A percentile compares a stretch with the other conserved stretches of the same genome.
These are phyloP conservation scores for Troilus luridus DNA, from an alignment of 2,888 invertebrate species.

Conservation along the genomic window DNA sequence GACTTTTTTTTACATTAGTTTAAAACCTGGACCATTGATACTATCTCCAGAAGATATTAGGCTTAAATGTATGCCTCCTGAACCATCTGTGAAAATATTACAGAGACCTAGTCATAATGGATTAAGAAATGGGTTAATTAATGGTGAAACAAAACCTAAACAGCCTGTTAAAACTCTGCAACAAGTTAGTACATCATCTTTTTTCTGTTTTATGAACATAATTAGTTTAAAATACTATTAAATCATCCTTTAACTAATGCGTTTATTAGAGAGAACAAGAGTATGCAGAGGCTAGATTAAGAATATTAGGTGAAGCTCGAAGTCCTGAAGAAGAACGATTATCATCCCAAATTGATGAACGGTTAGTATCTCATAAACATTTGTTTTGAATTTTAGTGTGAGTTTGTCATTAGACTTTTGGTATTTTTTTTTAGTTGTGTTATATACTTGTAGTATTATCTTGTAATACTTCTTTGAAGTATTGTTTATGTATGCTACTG, in stretches of 20 bases:
- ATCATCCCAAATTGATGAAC: slow-evolving; percentile 71
- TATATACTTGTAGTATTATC: too few relatives aligned
- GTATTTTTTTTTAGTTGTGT: too few relatives aligned
- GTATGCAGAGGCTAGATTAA: slow-evolving; percentile 90
- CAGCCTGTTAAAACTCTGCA: slow-evolving; percentile 87
- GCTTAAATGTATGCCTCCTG: slow-evolving; percentile 84
- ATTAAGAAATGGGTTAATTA: slow-evolving; percentile 74
- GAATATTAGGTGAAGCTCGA: slow-evolving; percentile 90
- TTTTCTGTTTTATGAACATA: background rate
- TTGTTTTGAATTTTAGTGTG: slow-evolving; percentile 56
- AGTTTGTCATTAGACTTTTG: too few relatives aligned
- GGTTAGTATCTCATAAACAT: slow-evolving; percentile 69
- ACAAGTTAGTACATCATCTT: slow-evolving; percentile 69
- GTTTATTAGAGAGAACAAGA: slow-evolving; percentile 85
- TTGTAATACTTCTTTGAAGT: too few relatives aligned
- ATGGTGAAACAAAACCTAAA: slow-evolving; percentile 77
- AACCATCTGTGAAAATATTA: slow-evolving; percentile 87
- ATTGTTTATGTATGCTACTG: too few relatives aligned
- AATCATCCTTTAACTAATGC: background rate
- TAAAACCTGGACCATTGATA: slow-evolving; percentile 74
- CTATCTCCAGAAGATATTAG: slow-evolving; percentile 85
- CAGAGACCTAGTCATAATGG: slow-evolving; percentile 75
- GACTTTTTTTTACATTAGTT: slow-evolving; percentile 59
- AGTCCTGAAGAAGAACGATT: slow-evolving; percentile 81
- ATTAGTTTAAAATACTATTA: background rate